phyloP scores from a whole-genome alignment of 30 jellyfish, hydroid and myxozoan species.

The Catostylus mosaicus region DNA sequence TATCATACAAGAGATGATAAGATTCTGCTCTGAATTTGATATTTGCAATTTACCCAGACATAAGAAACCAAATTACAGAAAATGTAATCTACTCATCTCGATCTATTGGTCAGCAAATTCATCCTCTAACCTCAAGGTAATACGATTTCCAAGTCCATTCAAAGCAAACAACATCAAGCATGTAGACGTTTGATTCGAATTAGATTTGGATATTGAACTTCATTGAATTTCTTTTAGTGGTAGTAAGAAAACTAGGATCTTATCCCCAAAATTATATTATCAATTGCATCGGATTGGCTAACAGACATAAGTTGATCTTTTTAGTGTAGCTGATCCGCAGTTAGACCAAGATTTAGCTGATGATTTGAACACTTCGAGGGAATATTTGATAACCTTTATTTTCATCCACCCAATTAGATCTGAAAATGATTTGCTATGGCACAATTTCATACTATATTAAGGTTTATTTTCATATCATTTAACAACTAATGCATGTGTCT shows the following conservation, averaged over 20 bases:
- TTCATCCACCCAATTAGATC: not conserved
- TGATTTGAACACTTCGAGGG: not conserved
- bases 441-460: too few species aligned
- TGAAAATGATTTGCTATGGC: too few species aligned
- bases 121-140: slow-evolving; percentile 13
- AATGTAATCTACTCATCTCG: slow-evolving; percentile 49
- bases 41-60: slow-evolving; percentile 65
- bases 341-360: not conserved
- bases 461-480: too few species aligned
- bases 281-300: slow-evolving; percentile 31
- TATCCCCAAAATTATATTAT: slow-evolving; percentile 34
- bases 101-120: slow-evolving; percentile 23
- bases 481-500: too few species aligned
- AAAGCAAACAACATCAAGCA: slow-evolving; percentile 4
- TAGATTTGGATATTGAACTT: slow-evolving; percentile 34
- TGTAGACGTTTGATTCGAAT: slow-evolving; percentile 37
- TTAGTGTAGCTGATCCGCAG: slow-evolving; percentile 49
- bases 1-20: slow-evolving; percentile 32
- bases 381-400: not conserved
- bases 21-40: slow-evolving; percentile 46
- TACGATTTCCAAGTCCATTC: slow-evolving; percentile 34
- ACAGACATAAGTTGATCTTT: slow-evolving; percentile 45
- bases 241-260: slow-evolving; percentile 16
- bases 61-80: slow-evolving; percentile 25
- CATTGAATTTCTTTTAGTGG: slow-evolving; percentile 23